Percentiles rank a stretch among this genome's conserved stretches.
Evolutionary conservation across 2,797 vertebrate species (phyloP).

Genomic region (Acipenser ruthenus): DNA sequence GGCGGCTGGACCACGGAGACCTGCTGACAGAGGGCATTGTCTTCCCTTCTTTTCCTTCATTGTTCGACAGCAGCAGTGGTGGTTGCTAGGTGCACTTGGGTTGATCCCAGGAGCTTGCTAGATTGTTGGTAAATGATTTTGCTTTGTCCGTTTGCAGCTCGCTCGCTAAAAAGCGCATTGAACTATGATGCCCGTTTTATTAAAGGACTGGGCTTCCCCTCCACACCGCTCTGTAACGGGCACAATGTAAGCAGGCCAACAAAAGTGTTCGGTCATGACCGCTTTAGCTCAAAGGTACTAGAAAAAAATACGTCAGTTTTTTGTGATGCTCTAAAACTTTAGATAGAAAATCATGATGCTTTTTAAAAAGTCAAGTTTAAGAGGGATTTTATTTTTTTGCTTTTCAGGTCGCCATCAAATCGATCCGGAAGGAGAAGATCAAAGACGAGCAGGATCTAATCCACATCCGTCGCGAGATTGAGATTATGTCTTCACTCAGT

Average conservation of each 20-base stretch:
- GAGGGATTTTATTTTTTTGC: no score
- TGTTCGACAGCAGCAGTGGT: no score
- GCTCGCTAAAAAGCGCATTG: no score
- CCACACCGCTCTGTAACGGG: not conserved
- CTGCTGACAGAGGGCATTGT: no score
- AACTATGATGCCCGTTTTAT: no score
- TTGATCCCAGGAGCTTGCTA: no score
- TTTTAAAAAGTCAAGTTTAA: not conserved
- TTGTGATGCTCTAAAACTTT: not conserved
- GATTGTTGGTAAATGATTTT: no score
- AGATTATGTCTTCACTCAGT: constrained; percentile 93
- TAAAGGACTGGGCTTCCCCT: not conserved
- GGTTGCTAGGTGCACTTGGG: no score
- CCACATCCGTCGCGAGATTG: constrained; percentile 91
- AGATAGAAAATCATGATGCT: not conserved
- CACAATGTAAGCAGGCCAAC: not conserved
- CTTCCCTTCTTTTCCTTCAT: no score
- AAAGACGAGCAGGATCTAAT: constrained; percentile 89
- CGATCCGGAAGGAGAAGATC: constrained; percentile 89
- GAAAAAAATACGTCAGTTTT: constrained; percentile 3
- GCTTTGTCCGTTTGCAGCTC: no score
- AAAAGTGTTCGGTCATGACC: not conserved
- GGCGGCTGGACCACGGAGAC: no score
- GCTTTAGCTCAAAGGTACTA: not conserved
- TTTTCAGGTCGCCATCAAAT: constrained; percentile 89